Percentiles rank a stretch among this genome's conserved stretches.
Conservation (phyloP, 2,888 invertebrate genomes). For the Dryococelus australis region DNA sequence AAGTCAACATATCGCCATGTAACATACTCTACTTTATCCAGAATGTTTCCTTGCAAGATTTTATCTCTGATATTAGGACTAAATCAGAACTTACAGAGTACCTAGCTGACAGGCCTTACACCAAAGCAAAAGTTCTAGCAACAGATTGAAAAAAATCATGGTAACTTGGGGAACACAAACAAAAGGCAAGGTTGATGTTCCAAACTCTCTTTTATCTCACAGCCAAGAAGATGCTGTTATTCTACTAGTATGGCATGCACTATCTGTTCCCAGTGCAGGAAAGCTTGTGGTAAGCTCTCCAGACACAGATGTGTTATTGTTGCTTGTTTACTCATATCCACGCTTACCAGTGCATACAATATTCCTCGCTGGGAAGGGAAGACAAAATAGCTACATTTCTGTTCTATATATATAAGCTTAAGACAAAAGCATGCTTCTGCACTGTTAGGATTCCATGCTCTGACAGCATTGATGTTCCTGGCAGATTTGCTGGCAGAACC, state of each 20-base stretch:
- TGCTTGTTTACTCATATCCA: neutral
- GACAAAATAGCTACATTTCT: neutral
- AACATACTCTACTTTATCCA: too few species aligned
- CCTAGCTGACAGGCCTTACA: neutral
- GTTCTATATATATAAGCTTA: neutral
- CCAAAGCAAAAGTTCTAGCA: neutral
- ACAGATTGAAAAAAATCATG: neutral
- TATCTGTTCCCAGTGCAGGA: neutral
- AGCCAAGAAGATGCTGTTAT: neutral
- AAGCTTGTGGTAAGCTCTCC: neutral
- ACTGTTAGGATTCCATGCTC: neutral
- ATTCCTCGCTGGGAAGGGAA: neutral
- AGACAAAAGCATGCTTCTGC: neutral
- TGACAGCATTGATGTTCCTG: neutral
- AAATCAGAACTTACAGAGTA: constrained; percentile 12
- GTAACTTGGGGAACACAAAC: constrained; percentile 1
- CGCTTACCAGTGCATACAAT: neutral
- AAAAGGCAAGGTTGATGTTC: neutral
- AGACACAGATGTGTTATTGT: neutral
- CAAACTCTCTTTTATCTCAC: neutral
- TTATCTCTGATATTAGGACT: constrained; percentile 1
- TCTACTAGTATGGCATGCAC: neutral
- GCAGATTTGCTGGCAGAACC: constrained; percentile 4
- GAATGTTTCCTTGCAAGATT: too few species aligned
- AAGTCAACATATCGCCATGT: too few species aligned